Evolutionary conservation across 2,113 vertebrate genomes (phyloP).

Genomic region (Butorides virescens): DNA sequence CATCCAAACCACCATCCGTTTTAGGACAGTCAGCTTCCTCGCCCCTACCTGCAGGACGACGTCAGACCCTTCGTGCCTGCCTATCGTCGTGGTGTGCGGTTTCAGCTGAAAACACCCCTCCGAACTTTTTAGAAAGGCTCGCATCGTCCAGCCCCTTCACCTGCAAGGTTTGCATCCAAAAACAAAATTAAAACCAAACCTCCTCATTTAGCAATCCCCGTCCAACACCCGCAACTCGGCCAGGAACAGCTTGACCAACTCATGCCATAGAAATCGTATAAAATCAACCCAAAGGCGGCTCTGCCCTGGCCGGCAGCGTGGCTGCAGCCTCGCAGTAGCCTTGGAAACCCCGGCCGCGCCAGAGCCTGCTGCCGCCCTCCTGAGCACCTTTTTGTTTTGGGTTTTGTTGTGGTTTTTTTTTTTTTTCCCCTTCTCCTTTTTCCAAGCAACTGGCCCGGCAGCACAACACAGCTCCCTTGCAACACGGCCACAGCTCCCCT

Average conservation of each 20-base stretch:
- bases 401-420: not conserved
- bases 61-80: conserved; percentile 72
- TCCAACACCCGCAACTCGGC: rapidly evolving
- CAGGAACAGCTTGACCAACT: rapidly evolving
- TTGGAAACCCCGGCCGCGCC: not conserved
- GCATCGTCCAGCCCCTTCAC: conserved; percentile 44
- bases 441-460: not conserved
- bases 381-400: not conserved
- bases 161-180: not conserved
- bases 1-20: not conserved
- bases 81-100: conserved; percentile 63
- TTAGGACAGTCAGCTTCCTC: rapidly evolving
- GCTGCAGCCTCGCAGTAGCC: not conserved
- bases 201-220: not conserved
- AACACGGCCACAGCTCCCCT: rapidly evolving
- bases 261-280: rapidly evolving
- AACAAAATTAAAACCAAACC: too few species aligned
- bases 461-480: not conserved
- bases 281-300: not conserved
- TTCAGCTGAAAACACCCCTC: conserved; percentile 74
- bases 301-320: not conserved
- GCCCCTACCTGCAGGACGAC: conserved; percentile 76
- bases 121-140: conserved; percentile 71
- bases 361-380: not conserved
- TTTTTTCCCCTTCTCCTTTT: not conserved